phyloP scores from a whole-genome alignment of 2,888 invertebrate species.

The Adela reaumurella region DNA sequence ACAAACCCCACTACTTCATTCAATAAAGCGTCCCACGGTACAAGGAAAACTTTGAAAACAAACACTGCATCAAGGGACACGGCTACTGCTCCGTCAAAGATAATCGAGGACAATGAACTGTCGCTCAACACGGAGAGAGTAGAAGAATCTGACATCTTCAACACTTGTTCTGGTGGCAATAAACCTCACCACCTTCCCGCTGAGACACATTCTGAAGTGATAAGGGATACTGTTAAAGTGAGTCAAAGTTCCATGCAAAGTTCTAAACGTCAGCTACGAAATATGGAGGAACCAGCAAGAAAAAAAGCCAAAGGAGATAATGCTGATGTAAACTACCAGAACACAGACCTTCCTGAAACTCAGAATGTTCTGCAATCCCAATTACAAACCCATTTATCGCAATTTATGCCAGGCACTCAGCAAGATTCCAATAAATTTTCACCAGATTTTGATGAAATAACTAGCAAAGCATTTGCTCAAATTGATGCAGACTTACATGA shows the following conservation, averaged over 20 bases:
- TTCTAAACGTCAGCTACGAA: conserved; percentile 16
- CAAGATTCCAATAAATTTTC: too few species aligned
- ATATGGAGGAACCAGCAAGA: conserved; percentile 16
- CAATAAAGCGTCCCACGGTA: too few species aligned
- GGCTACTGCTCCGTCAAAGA: conserved; percentile 30
- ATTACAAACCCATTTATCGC: too few species aligned
- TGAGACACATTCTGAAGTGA: conserved; percentile 23
- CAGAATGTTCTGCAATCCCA: not conserved
- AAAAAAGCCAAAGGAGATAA: not conserved
- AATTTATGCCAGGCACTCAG: too few species aligned
- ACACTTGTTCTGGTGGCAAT: conserved; percentile 29
- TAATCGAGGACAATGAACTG: conserved; percentile 40
- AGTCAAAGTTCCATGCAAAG: conserved; percentile 26
- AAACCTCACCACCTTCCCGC: conserved; percentile 24
- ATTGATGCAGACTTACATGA: conserved; percentile 37
- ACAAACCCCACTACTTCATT: too few species aligned
- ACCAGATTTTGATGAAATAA: conserved; percentile 30
- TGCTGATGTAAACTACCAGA: not conserved
- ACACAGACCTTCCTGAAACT: not conserved
- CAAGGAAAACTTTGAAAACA: conserved; percentile 20
- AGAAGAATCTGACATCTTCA: conserved; percentile 27
- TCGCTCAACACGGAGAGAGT: conserved; percentile 28
- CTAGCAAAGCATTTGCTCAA: conserved; percentile 37
- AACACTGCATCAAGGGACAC: conserved; percentile 43
- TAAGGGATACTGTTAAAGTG: conserved; percentile 18